Evolutionary conservation across 2,797 vertebrate species (phyloP).

Genomic region (Neoniphon sammara): DNA sequence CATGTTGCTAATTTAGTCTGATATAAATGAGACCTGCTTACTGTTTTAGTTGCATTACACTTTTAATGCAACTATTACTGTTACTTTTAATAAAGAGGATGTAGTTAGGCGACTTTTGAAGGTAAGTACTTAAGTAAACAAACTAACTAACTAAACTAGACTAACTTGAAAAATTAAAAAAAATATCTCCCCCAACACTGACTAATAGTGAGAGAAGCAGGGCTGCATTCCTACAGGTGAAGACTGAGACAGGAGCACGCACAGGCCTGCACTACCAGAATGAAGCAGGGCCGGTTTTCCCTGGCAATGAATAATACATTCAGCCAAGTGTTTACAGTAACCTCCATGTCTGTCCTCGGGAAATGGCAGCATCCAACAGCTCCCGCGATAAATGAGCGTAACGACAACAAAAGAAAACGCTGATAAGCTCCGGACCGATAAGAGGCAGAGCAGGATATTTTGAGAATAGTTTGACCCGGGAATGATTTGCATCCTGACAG

Average conservation of each 20-base stretch:
- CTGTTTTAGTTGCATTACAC: no score
- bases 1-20: no score
- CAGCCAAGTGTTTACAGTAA: not conserved
- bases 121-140: no score
- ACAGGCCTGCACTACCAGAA: not conserved
- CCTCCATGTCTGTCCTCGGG: not conserved
- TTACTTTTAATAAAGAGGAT: no score
- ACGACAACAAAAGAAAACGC: not conserved
- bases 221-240: no score
- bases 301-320: not conserved
- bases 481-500: slow-evolving; percentile 48
- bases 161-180: not conserved
- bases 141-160: no score
- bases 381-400: slow-evolving; percentile 1
- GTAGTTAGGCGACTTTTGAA: no score
- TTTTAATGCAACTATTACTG: no score
- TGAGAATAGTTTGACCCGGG: slow-evolving; percentile 17
- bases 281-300: slow-evolving; percentile 19
- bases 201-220: not conserved
- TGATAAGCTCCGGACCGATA: not conserved
- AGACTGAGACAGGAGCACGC: not conserved
- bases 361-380: not conserved
- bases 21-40: no score
- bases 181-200: not conserved
- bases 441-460: slow-evolving; percentile 35